Evolutionary conservation across 2,888 invertebrate species (phyloP), one percentile per base, ranked within the genome.

Genomic region (Phorcus lineatus): DNA sequence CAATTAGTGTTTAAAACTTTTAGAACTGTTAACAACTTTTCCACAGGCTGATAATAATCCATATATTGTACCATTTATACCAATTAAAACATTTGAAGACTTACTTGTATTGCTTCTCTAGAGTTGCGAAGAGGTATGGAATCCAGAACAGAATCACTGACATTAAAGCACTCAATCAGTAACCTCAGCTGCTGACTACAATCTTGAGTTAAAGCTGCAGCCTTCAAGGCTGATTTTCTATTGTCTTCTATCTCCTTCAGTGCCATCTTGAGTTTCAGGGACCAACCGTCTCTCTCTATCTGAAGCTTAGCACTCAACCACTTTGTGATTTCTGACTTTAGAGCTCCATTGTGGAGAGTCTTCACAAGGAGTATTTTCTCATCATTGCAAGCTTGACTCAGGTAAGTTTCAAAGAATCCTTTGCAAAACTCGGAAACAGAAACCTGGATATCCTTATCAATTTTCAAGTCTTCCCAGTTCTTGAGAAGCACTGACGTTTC

Each of bases 211-310:
- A 81, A 66, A 16, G 78, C 79, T 40, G 88, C 85, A 22, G 85
- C 85, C 31, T 86, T 86, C 22, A 91, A 78, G 0, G 88, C 84
- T 70, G 87, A 83, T 66, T 86, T 88, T 2, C 91, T 80, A 62
- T 91, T 87, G 6, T 74, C 85, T 77, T 92, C 91, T 6, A 90
- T 87, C 83, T 91, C 90, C 53, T 89, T 87, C 87, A 91, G 84
- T 7, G 91, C 89, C 74, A 88, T 87, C 17, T 88, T 85, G 4
- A 91, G 88, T 80, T 89, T 89, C 75, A 86, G 86, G 28, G 89
- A 85, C 91, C 92, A 91, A 0, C 90, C 89, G 74, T 90, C 87
- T 3, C 91, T 84, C 74, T 91, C 91, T 22, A 84, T 80, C 79
- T 90, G 90, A 40, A 91, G 87, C 85, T 90, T 89, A 11, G 86